Evolutionary conservation across 2,797 vertebrate genomes (phyloP), one percentile per base, ranked within the genome.

Genomic region (Arvicola amphibius): DNA sequence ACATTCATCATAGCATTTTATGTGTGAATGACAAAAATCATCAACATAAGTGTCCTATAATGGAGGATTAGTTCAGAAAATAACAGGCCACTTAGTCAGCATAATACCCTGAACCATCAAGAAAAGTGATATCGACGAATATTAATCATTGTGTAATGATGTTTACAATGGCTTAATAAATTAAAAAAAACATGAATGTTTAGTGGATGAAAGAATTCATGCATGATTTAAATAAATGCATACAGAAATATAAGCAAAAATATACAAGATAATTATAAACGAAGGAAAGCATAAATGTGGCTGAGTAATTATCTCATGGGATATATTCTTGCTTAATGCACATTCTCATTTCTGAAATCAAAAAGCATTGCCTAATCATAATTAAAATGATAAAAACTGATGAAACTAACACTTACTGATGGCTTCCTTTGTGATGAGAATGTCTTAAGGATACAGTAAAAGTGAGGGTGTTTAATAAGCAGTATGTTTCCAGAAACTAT

Each of bases 341-440:
- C 43, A 8, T 43, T 95, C 8, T 46, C 23, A 87, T 91, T 96
- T 84, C 76, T 85, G 85, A 94, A 93, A 77, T 76, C 14, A 93
- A 17, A 34, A 90, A 61, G 48, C 56, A 81, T 25, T 87, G 17
- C 12, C 78, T 90, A 95, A 29, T 94, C 48, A 92, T 17, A 88
- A 85, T 40, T 56, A 61, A 46, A 2, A 79, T 94, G 71, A 71
- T 56, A 92, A 73, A 73, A 91, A 85, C 10, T n/a, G 32, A 87
- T 79, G 2, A 12, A 91, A 8, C 48, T 76, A 46, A 34, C 2
- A 34, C 59, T 81, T 69, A 73, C 17, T n/a, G 21, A 53, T 93
- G 56, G 3, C 14, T 91, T 69, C 73, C 1, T n/a, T 51, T 51
- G 21, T 74, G 3, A n/a, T 10, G 23, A 25, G 61, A 13, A 10